Evolutionary conservation across 2,888 invertebrate genomes (phyloP).

Genomic region (Tolmerus cingulatus): DNA sequence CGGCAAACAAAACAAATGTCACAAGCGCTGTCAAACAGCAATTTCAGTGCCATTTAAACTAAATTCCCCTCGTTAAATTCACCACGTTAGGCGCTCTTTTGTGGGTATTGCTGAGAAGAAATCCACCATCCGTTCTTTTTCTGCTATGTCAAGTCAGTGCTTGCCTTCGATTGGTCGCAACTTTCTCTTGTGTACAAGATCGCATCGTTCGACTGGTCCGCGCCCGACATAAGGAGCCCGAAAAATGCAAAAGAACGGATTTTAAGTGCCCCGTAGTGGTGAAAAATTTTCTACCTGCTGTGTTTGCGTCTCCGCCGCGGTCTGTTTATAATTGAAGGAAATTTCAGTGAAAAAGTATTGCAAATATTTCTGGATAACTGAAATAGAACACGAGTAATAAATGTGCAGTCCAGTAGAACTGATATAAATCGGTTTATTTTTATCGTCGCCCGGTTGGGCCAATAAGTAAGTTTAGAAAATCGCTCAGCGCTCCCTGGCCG

Average conservation of each 20-base stretch:
- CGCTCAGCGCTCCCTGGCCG: not conserved
- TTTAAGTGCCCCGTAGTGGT: constrained; percentile 28
- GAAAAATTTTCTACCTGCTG: constrained; percentile 11
- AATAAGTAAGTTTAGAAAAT: not conserved
- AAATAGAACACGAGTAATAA: not conserved
- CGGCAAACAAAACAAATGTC: not conserved
- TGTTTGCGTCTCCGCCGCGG: constrained; percentile 46
- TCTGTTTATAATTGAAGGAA: constrained; percentile 33
- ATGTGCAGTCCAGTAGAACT: not conserved
- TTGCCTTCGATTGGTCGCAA: constrained; percentile 23
- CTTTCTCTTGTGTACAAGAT: constrained; percentile 21
- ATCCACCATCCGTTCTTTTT: constrained; percentile 37
- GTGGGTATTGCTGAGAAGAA: constrained; percentile 52
- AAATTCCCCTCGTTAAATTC: not conserved
- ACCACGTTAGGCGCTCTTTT: constrained; percentile 59
- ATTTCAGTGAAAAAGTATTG: not conserved
- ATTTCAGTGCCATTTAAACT: not conserved
- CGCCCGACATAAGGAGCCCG: not conserved
- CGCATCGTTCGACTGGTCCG: not conserved
- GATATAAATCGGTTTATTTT: not conserved
- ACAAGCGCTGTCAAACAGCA: not conserved
- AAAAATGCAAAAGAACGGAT: constrained; percentile 44
- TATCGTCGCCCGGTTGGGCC: not conserved
- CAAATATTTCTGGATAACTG: not conserved
- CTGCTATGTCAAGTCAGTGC: not conserved